phyloP scores from a whole-genome alignment of 2,797 vertebrate species.

The Gymnocypris eckloni region DNA sequence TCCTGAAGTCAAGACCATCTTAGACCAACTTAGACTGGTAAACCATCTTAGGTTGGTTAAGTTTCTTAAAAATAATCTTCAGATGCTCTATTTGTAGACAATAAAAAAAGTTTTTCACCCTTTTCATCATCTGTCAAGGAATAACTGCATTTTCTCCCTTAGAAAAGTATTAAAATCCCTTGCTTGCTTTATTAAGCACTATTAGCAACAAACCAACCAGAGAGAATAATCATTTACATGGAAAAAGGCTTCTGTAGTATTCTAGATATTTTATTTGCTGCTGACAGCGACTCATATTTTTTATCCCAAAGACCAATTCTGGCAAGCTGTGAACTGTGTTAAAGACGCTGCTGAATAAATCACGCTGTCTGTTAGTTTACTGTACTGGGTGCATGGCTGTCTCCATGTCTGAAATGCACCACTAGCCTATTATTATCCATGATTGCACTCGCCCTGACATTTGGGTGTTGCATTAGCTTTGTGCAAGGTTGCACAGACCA shows the following conservation, averaged over 20 bases:
- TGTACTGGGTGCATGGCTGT: slow-evolving; percentile 6
- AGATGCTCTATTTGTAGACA: not conserved
- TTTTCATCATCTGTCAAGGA: not conserved
- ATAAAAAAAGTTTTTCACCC: not conserved
- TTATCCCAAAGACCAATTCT: not conserved
- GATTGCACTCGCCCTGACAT: slow-evolving; percentile 31
- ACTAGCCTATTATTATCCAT: slow-evolving; percentile 12
- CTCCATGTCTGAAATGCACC: not conserved
- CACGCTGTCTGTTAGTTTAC: not conserved
- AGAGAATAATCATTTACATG: not conserved
- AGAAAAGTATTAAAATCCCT: not conserved
- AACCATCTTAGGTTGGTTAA: not conserved
- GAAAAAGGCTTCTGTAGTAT: not conserved
- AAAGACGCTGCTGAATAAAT: not conserved
- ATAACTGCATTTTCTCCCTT: not conserved
- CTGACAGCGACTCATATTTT: not conserved
- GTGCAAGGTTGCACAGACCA: slow-evolving; percentile 5
- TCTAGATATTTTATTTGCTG: not conserved
- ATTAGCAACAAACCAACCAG: not conserved
- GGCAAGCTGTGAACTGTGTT: not conserved
- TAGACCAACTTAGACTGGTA: not conserved
- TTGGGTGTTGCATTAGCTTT: slow-evolving; percentile 14
- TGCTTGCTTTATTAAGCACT: not conserved
- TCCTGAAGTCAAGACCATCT: not conserved
- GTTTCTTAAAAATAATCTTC: not conserved